Base-by-base conservation (phyloP, 2,888 invertebrate species). In the Thymelicus lineola region DNA sequence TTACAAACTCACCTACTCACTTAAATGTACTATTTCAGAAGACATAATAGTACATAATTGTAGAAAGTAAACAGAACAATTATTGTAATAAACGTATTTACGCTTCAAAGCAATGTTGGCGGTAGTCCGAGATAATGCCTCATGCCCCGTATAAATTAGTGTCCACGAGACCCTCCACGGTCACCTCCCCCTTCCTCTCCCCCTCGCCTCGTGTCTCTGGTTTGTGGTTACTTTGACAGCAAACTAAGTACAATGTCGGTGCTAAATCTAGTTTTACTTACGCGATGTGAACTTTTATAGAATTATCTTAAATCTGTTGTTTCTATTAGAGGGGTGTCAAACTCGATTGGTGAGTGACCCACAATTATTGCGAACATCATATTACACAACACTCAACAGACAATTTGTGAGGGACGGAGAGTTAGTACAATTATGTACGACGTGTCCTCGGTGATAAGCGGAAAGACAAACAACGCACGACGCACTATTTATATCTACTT, bases 131-230 rank as follows among this genome's bases (percentile, higher is more conserved):
- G 17, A 3, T 50, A 62, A 50, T 50, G 48, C 48, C 48, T 35
- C 36, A 12, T 48, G 35, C 28, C 48, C 17, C 12, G 12, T 48
- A 62, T 48, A 62, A 62, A 62, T 62, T 48, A 62, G 48, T 50
- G 35, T 50, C 15, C 50, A 50, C n/a, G n/a, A 45, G 60, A 4
- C 46, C 1, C 46, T n/a, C 28, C 20, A 1, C 20, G 20, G 1
- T 20, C 20, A 3, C 1, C 1, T 3, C 20, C 20, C 28, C 28
- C 28, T 3, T 3, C 20, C 28, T 5, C 28, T 28, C 28, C 28
- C 28, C 28, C 28, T 28, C 5, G 50, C 53, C 14, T 14, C 36
- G 38, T 38, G 50, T 38, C 17, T 17, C 50, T 17, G 17, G 50
- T 53, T 20, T 35, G 48, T 38, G 53, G 63, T 17, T 48, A 36